Conservation (phyloP, 2,113 vertebrate species). For the Gyps fulvus region DNA sequence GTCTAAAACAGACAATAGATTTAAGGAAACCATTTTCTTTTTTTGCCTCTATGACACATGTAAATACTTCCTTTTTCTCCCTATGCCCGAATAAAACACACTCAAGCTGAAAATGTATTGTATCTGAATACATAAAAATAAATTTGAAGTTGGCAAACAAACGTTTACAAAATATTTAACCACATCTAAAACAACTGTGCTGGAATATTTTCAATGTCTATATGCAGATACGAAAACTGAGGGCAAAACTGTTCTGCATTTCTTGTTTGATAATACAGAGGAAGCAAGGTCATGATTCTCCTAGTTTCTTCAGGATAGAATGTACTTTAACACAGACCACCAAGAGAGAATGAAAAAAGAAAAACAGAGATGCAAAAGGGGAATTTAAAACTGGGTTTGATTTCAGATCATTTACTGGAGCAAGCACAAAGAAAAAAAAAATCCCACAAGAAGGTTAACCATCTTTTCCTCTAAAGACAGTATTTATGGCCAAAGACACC, state of each 20-base stretch:
- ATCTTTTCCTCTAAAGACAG: constrained; percentile 22
- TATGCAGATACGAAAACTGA: background rate
- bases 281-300: background rate
- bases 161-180: background rate
- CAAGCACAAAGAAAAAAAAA: background rate
- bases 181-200: background rate
- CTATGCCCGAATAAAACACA: background rate
- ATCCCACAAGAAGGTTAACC: constrained; percentile 34
- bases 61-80: background rate
- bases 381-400: background rate
- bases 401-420: background rate
- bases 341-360: background rate
- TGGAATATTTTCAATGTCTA: background rate
- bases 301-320: background rate
- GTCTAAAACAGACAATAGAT: background rate
- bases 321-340: background rate
- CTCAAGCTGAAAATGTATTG: background rate
- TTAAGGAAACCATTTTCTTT: background rate
- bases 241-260: background rate
- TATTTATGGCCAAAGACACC: constrained; percentile 27
- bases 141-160: background rate
- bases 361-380: background rate
- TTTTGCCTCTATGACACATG: background rate
- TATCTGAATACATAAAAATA: background rate
- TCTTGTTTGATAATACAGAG: background rate